Evolutionary conservation across 2,113 vertebrate species (phyloP), one percentile per base, ranked within the genome.

Genomic region (Panthera leo): DNA sequence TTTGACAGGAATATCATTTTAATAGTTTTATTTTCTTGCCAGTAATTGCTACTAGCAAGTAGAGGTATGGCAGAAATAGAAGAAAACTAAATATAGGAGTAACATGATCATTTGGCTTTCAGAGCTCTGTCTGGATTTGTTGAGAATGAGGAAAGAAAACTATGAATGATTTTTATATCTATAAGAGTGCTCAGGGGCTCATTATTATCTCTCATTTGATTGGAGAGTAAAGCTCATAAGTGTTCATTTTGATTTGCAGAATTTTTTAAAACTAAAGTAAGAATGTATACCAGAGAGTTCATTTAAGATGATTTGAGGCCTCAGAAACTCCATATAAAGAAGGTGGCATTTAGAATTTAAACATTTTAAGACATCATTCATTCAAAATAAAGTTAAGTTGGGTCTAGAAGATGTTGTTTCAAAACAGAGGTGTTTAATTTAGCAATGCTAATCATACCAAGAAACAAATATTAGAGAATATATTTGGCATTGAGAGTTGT

Each of bases 21-120:
- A 84, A 92, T 78, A 76, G 15, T 89, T 84, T 89, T 80, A 25
- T 70, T 70, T 80, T 94, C 92, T 96, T 91, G 7, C 4, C 11
- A 71, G 9, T 92, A 91, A 95, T 92, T 96, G 27, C 58, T 90
- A 89, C 2, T 87, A 78, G 34, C 11, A 93, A 93, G 48, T 34
- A 65, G 31, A 94, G 36, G 6, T 65, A 68, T 18, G 39, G 11
- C 73, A 95, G 61, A 76, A 90, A 85, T 39, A 89, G 31, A 85
- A 83, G n/a, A 85, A 65, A 89, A 76, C 3, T 23, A 76, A 95
- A 83, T 65, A 88, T 34, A 75, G 9, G 29, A 88, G 6, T 84
- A 23, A n/a, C 16, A 48, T 27, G 11, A 76, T 88, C 25, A 87
- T 73, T 92, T 89, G 51, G n/a, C 34, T 96, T 95, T 91, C 14